Conservation (phyloP, 2,113 vertebrate species). For the Gobius niger region DNA sequence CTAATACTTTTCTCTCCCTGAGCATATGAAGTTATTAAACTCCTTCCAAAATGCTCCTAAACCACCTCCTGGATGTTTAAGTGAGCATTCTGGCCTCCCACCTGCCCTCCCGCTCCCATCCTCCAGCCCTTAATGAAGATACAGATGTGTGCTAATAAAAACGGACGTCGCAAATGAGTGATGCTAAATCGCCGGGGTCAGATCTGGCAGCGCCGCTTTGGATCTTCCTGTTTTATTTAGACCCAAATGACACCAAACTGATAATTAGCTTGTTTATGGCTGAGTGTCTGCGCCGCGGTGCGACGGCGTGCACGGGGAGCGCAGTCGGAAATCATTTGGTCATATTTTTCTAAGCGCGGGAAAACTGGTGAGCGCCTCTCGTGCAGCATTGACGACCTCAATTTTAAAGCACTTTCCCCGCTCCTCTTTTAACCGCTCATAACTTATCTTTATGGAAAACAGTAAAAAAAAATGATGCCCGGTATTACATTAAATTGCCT, state of each 20-base stretch:
- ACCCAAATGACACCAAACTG: constrained; percentile 12
- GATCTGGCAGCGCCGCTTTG: constrained; percentile 56
- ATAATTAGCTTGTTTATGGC: constrained; percentile 20
- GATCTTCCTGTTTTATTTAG: constrained; percentile 37
- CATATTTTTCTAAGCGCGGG: constrained; percentile 21
- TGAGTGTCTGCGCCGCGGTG: constrained; percentile 18
- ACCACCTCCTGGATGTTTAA: constrained; percentile 41
- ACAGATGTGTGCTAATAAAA: constrained; percentile 66
- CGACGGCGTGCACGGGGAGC: background rate
- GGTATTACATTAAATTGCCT: constrained; percentile 54
- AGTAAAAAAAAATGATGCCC: constrained; percentile 39
- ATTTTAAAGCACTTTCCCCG: constrained; percentile 46
- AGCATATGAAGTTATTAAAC: constrained; percentile 41
- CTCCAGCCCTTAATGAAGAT: constrained; percentile 64
- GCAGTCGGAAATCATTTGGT: constrained; percentile 25
- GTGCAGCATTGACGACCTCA: constrained; percentile 47
- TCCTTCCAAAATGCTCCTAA: constrained; percentile 29
- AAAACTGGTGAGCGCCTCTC: constrained; percentile 61
- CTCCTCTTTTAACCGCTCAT: constrained; percentile 3
- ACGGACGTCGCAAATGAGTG: constrained; percentile 56
- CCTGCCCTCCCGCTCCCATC: constrained; percentile 52
- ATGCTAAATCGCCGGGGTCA: constrained; percentile 53
- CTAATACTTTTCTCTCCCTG: background rate
- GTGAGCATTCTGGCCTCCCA: constrained; percentile 35
- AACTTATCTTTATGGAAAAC: constrained; percentile 42